Evolutionary conservation across 2,797 vertebrate species (phyloP).

Genomic region (Helarctos malayanus): DNA sequence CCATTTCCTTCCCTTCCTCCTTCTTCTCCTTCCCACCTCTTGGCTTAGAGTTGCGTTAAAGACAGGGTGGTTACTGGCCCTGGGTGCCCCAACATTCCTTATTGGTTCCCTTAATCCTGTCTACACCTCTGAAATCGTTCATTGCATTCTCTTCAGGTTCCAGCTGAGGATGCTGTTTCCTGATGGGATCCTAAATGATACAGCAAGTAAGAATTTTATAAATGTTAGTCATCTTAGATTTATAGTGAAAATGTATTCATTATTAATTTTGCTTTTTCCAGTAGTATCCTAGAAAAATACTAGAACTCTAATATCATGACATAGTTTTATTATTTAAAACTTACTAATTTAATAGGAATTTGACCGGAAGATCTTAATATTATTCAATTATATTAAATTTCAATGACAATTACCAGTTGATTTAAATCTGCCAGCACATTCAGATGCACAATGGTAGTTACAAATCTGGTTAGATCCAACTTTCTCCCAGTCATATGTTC

Average conservation of each 20-base stretch:
- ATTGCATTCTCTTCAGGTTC: background rate
- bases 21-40: background rate
- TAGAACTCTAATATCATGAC: background rate
- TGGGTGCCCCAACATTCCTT: background rate
- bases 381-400: slow-evolving; percentile 21
- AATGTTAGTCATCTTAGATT: slow-evolving; percentile 40
- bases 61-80: background rate
- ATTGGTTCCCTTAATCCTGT: background rate
- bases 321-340: background rate
- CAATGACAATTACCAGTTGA: background rate
- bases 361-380: slow-evolving; percentile 16
- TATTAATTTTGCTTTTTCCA: slow-evolving; percentile 39
- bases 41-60: background rate
- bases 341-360: background rate
- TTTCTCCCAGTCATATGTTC: background rate
- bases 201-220: slow-evolving; percentile 11
- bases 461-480: background rate
- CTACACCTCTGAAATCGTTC: background rate
- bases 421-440: slow-evolving; percentile 4
- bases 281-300: background rate
- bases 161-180: background rate
- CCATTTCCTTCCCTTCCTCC: background rate
- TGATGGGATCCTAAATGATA: background rate
- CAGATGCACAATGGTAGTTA: background rate
- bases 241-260: background rate